Conservation (phyloP, 2,888 invertebrate genomes). For the Dendrolimus houi region DNA sequence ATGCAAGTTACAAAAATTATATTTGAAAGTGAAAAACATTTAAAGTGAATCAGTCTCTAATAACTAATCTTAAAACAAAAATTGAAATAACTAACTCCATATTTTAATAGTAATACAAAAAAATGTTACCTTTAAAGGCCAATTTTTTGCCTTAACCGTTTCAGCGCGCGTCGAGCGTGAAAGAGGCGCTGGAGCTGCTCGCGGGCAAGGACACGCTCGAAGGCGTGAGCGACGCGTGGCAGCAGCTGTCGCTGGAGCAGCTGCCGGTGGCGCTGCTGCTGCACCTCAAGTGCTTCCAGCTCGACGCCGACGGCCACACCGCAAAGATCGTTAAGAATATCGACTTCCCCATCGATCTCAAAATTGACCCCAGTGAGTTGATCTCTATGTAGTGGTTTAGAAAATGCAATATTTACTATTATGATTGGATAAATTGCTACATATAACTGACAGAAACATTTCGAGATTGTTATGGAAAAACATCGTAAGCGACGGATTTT, state of each 20-base stretch:
- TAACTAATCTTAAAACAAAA: too few relatives aligned
- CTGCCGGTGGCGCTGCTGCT: conserved; percentile 92
- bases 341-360: conserved; percentile 92
- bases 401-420: too few relatives aligned
- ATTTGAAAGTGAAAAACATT: too few relatives aligned
- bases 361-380: conserved; percentile 88
- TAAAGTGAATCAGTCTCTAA: too few relatives aligned
- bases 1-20: too few relatives aligned
- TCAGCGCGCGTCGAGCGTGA: conserved; percentile 88
- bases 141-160: conserved; percentile 10
- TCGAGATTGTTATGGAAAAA: too few relatives aligned
- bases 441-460: too few relatives aligned
- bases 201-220: conserved; percentile 90
- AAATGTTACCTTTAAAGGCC: too few relatives aligned
- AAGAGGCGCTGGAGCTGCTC: conserved; percentile 90
- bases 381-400: not conserved
- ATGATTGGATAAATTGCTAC: too few relatives aligned
- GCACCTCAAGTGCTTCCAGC: conserved; percentile 96
- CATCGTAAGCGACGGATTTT: too few relatives aligned
- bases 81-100: too few relatives aligned
- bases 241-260: conserved; percentile 92
- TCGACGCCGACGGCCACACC: conserved; percentile 90
- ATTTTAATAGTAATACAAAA: too few relatives aligned
- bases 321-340: conserved; percentile 95
- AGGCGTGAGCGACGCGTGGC: conserved; percentile 93